Percentiles rank a stretch among this genome's conserved stretches.
Evolutionary conservation across 2,888 invertebrate genomes (phyloP).

Genomic region (Gibbula magus): DNA sequence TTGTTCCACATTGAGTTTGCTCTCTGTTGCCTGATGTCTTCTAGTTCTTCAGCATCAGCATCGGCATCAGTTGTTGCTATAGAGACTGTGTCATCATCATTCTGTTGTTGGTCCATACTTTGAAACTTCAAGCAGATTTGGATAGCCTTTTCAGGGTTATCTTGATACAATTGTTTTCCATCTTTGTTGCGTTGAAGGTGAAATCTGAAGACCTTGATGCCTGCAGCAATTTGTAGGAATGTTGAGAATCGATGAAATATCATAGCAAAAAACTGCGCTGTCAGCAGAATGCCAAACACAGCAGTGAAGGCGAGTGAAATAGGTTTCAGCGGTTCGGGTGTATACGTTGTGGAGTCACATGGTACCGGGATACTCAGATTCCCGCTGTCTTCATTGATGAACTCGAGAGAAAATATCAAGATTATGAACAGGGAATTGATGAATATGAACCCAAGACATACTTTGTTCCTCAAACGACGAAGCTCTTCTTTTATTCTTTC

Average conservation of each 20-base stretch:
- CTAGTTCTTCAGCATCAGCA: neutral
- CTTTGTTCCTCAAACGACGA: slow-evolving; percentile 85
- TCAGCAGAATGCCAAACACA: slow-evolving; percentile 95
- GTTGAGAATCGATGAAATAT: slow-evolving; percentile 98
- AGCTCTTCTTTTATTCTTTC: slow-evolving; percentile 46
- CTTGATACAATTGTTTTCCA: too few species aligned
- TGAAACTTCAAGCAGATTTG: slow-evolving; percentile 7
- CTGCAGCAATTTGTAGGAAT: slow-evolving; percentile 94
- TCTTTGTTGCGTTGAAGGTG: too few species aligned
- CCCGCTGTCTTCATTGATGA: slow-evolving; percentile 80
- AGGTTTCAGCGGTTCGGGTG: slow-evolving; percentile 52
- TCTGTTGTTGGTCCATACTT: slow-evolving; percentile 33
- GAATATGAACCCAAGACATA: slow-evolving; percentile 87
- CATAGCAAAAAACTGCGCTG: slow-evolving; percentile 97
- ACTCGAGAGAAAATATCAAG: slow-evolving; percentile 97
- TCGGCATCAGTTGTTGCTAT: slow-evolving; percentile 24
- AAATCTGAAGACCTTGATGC: slow-evolving; percentile 78
- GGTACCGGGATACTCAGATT: slow-evolving; percentile 60
- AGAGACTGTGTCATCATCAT: slow-evolving; percentile 17
- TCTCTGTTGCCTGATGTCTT: neutral
- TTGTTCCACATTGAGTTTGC: slow-evolving; percentile 28
- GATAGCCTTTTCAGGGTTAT: too few species aligned
- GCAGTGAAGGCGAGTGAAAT: slow-evolving; percentile 94
- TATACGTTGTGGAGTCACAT: slow-evolving; percentile 42
- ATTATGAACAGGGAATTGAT: slow-evolving; percentile 97